These are phyloP conservation scores for Virgularia gustaviana DNA, from an alignment of 92 coral and sea anemone genomes.

Conservation along the genomic window DNA sequence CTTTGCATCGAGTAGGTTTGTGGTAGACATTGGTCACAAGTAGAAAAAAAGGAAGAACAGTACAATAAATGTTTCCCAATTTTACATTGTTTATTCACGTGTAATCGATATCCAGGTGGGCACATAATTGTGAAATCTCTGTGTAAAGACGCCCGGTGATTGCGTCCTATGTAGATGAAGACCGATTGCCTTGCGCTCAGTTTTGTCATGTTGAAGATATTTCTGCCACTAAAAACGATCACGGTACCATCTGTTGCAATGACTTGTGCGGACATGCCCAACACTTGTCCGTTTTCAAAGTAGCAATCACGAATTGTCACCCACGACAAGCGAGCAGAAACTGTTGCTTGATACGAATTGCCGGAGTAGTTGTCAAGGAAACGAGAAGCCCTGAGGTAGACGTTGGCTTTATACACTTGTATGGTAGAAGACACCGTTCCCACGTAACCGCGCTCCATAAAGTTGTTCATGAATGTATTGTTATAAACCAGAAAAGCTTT, in stretches of 20 bases:
- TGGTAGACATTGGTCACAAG: constrained; percentile 13
- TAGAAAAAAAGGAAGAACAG: not conserved
- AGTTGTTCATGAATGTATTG: constrained; percentile 3
- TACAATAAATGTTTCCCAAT: not conserved
- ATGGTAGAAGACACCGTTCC: not conserved
- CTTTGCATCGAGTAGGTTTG: constrained; percentile 1
- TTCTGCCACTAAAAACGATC: not conserved
- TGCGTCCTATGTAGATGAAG: not conserved
- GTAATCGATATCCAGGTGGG: constrained; percentile 5
- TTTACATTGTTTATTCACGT: not conserved
- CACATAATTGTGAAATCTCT: not conserved
- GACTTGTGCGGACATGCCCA: not conserved
- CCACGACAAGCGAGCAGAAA: not conserved
- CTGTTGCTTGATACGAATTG: not conserved
- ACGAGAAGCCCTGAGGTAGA: not conserved
- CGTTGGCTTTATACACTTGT: not conserved
- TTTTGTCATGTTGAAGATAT: not conserved
- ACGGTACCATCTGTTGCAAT: not conserved
- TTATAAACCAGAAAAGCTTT: not conserved
- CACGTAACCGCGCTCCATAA: not conserved
- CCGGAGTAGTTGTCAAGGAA: constrained; percentile 18
- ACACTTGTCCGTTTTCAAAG: constrained; percentile 13
- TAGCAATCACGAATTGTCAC: not conserved
- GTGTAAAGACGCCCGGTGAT: not conserved
- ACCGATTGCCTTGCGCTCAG: not conserved